Conservation (phyloP, 1,140 invertebrate species). For the Ylistrum balloti region DNA sequence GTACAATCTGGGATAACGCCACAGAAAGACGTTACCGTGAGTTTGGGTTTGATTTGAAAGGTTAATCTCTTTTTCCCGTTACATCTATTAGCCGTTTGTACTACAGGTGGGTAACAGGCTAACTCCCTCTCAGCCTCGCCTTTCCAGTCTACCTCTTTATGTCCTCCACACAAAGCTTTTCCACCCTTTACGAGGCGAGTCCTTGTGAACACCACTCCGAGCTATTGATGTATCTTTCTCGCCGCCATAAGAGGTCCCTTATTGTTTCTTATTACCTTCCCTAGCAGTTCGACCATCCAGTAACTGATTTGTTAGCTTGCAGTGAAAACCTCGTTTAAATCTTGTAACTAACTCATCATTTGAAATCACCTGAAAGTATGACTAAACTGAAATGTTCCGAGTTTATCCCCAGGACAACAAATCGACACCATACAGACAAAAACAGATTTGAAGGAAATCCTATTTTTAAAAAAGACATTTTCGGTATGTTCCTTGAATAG, state of each 20-base stretch:
- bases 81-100: conserved; percentile 23
- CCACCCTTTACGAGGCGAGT: conserved; percentile 2
- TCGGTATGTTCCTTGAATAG: neutral
- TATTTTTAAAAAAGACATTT: neutral
- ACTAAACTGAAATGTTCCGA: neutral
- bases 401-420: neutral
- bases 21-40: neutral
- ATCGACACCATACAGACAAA: neutral
- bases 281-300: neutral
- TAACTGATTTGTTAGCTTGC: neutral
- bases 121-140: neutral
- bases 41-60: conserved; percentile 30
- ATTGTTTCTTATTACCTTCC: conserved; percentile 22
- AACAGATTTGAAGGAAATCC: neutral
- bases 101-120: neutral
- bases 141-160: neutral
- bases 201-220: conserved; percentile 21
- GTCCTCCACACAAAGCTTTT: neutral
- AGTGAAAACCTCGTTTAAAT: neutral
- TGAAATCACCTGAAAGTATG: neutral
- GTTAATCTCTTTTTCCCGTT: conserved; percentile 1
- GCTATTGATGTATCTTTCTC: conserved; percentile 5
- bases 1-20: neutral
- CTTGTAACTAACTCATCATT: neutral
- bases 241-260: neutral